Evolutionary conservation across 2,888 invertebrate genomes (phyloP), one percentile per base, ranked within the genome.

Genomic region (Onthophagus sagittarius): DNA sequence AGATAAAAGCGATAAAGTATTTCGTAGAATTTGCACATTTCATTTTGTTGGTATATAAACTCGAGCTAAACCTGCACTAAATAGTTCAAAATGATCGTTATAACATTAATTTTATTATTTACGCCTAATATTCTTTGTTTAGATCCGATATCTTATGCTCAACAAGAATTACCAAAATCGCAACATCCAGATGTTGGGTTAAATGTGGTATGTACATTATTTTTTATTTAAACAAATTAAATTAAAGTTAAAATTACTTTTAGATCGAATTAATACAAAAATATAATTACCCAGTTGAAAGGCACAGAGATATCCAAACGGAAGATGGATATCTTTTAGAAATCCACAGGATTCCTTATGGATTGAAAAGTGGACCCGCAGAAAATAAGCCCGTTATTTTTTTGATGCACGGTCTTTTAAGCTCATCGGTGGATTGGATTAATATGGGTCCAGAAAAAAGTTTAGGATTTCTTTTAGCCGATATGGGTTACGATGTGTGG

Each of bases 401-500:
- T n/a, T 70, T 93, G 31, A 88, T 91, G 83, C 93, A 93, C 78
- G 93, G 96, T 0, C 84, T 96, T 0, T 82, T 94, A 15, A 90
- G 90, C 62, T 91, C 92, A 5, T 92, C 94, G 0, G 89, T 91
- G 5, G 91, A 92, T 77, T 96, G 91, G 89, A 87, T 96, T 1
- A 83, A 93, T 71, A 90, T 92, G 85, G 91, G 92, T 0, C 91
- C 92, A 0, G 88, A 90, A 63, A 88, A 87, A 75, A 90, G 89
- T 63, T 85, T 94, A 11, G 86, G 81, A 0, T 87, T 83, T 79
- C 81, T 88, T n/a, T 83, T 93, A 3, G 90, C 91, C 1, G 91
- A 93, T 78, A 85, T 86, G 79, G 92, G 92, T n/a, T 93, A 89
- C 78, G 93, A 93, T 76, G 92, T 93, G 0, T 96, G 95, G 95